These are phyloP conservation scores for Zosterops pallidus DNA, from an alignment of 2,113 vertebrate genomes.

Conservation along the genomic window DNA sequence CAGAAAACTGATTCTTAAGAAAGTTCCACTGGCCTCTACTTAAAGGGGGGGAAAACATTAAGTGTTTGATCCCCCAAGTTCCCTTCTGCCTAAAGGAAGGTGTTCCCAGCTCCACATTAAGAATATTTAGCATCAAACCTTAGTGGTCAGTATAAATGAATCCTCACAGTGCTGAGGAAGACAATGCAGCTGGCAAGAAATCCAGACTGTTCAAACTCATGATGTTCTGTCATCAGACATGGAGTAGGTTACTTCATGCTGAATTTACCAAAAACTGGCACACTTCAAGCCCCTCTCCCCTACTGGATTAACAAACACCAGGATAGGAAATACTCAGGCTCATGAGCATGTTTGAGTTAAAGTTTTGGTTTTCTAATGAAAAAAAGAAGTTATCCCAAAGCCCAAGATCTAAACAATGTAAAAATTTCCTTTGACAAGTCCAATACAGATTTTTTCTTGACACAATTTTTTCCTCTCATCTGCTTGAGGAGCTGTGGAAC, in stretches of 20 bases:
- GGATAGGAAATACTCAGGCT: background rate
- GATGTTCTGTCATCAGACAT: background rate
- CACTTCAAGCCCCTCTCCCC: background rate
- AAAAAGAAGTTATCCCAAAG: background rate
- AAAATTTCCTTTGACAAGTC: background rate
- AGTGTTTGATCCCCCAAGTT: background rate
- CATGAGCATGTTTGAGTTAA: background rate
- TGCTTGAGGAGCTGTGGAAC: background rate
- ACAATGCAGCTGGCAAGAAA: background rate
- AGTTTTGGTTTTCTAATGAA: background rate
- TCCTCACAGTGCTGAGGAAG: background rate
- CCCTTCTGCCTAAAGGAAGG: background rate
- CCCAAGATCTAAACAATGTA: background rate
- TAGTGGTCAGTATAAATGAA: background rate
- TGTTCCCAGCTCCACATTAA: background rate
- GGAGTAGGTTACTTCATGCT: background rate
- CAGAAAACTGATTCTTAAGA: background rate
- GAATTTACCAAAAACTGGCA: background rate
- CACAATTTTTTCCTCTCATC: background rate
- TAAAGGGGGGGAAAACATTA: accelerated
- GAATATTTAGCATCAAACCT: background rate
- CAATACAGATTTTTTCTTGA: background rate
- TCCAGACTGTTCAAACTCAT: background rate
- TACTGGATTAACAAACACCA: background rate
- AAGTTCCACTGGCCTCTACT: background rate